Conservation (phyloP, 1,140 invertebrate species). For the Episyrphus balteatus region DNA sequence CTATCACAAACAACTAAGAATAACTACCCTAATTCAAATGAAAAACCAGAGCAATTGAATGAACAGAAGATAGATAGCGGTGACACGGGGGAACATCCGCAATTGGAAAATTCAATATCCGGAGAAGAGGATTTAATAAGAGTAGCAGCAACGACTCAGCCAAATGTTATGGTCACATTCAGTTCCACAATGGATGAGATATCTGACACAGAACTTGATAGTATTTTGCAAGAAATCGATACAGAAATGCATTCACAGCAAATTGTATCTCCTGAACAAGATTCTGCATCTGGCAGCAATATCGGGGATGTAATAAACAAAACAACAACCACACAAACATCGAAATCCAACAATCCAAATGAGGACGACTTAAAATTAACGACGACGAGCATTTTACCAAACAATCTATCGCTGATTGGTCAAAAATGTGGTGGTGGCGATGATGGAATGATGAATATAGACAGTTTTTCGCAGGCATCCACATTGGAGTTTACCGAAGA, state of each 20-base stretch:
- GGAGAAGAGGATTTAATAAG: no score
- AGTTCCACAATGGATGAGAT: constrained; percentile 37
- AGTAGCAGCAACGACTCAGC: constrained; percentile 6
- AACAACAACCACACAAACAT: background rate
- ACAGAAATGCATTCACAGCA: constrained; percentile 9
- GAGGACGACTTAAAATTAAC: background rate
- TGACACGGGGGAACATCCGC: no score
- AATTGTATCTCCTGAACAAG: background rate
- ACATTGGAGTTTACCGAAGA: constrained; percentile 32
- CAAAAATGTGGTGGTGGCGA: constrained; percentile 19
- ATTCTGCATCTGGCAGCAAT: background rate
- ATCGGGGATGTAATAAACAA: no score
- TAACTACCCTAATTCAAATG: no score
- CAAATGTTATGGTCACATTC: constrained; percentile 25
- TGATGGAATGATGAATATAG: constrained; percentile 17
- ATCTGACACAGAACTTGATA: constrained; percentile 34
- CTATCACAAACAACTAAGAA: no score
- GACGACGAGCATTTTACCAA: constrained; percentile 5
- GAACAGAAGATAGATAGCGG: no score
- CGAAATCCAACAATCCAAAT: background rate
- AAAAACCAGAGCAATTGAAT: no score
- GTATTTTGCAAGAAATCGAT: constrained; percentile 34
- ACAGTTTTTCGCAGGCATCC: constrained; percentile 34
- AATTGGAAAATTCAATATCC: no score
- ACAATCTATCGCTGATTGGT: constrained; percentile 3